Evolutionary conservation across 1,140 invertebrate species (phyloP).

Genomic region (Caenorhabditis remanei): DNA sequence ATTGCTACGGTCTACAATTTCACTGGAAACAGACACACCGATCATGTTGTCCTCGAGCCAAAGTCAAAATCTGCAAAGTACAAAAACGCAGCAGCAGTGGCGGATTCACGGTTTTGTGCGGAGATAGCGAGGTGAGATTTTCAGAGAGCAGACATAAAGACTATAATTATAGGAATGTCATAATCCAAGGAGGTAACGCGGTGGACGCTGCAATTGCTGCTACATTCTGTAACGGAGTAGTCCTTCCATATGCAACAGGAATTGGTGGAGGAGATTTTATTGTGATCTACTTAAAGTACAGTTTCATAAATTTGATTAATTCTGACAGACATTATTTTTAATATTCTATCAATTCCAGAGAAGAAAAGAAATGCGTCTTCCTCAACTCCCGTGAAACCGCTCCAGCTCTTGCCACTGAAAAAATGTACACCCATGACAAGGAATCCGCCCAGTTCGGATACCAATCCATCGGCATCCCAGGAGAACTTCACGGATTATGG

Average conservation of each 20-base stretch:
- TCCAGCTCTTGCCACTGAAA: slow-evolving; percentile 82
- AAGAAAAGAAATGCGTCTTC: slow-evolving; percentile 66
- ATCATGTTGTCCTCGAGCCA: neutral
- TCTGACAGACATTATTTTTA: neutral
- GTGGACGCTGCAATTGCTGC: slow-evolving; percentile 17
- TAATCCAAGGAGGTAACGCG: slow-evolving; percentile 37
- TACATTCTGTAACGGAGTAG: slow-evolving; percentile 78
- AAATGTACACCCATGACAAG: slow-evolving; percentile 82
- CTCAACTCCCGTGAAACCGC: slow-evolving; percentile 87
- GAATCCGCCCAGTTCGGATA: slow-evolving; percentile 80
- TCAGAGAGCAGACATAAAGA: neutral
- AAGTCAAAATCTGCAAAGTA: slow-evolving; percentile 24
- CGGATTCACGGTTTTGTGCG: slow-evolving; percentile 22
- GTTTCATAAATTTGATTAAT: too few species aligned
- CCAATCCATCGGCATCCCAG: slow-evolving; percentile 87
- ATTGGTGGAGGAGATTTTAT: slow-evolving; percentile 88
- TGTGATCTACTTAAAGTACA: slow-evolving; percentile 83
- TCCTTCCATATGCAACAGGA: slow-evolving; percentile 88
- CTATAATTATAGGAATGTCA: neutral
- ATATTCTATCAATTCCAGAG: slow-evolving; percentile 31
- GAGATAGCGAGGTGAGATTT: slow-evolving; percentile 8
- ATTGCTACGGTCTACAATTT: slow-evolving; percentile 33
- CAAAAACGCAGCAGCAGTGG: slow-evolving; percentile 25
- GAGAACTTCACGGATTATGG: slow-evolving; percentile 89
- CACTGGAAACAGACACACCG: neutral